Base-by-base conservation (phyloP, 2,888 invertebrate species). In the Allacma fusca region DNA sequence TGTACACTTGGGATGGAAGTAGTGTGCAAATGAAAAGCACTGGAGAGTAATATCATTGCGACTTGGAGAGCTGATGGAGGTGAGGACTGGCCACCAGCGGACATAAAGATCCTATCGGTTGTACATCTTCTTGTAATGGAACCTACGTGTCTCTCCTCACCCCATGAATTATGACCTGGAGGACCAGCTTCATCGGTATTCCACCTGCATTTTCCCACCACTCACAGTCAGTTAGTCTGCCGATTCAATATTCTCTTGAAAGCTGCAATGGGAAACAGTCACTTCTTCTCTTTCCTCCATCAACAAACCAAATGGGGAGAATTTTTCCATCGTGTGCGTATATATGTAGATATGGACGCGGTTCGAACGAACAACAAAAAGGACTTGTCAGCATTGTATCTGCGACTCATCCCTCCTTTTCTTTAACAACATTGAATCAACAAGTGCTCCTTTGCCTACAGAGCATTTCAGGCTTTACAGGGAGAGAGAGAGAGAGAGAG, bases 1-100 rank as follows among this genome's bases (percentile, higher is more conserved):
- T 50, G 50, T 50, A 50, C 19, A 5, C 13, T 40, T 13, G 13
- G 40, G 40, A 13, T 40, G 5, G 40, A 40, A 40, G 13, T 40
- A 50, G 16, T n/a, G 50, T 50, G 50, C 50, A 50, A 50, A 67
- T 67, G 67, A 67, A 34, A 67, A 29, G 34, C n/a, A 19, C 28
- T 67, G 67, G 67, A 67, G 50, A 50, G 67, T 67, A 43, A 16
- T 70, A 44, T 69, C 40, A 69, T 69, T n/a, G 23, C 40, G 59
- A 34, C 16, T 28, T 29, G 72, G 28, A 24, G 74, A 64, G 62
- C 72, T 77, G 28, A 72, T 64, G 78, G 76, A 80, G 78, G 80
- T 79, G 80, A 80, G 75, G 80, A 80, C 76, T 78, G 81, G 75
- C 80, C 80, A 79, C 81, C 80, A 78, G 59, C 75, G 59, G 80